Evolutionary conservation across 2,888 invertebrate species (phyloP).

Genomic region (Cremastobaeus sp.): DNA sequence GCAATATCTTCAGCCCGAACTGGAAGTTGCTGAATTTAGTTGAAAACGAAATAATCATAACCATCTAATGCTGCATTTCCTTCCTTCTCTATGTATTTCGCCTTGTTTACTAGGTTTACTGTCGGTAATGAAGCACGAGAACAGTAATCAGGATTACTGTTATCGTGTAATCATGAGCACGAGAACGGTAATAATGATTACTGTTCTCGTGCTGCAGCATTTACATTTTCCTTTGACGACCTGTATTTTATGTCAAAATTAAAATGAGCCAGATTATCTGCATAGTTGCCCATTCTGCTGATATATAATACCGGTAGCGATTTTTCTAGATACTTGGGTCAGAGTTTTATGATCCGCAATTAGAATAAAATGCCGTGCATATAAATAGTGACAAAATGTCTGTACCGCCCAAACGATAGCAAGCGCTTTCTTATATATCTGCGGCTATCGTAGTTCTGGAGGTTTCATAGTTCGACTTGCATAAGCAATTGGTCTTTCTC

Average conservation of each 20-base stretch:
- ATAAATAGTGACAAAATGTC: neutral
- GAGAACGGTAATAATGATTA: too few species aligned
- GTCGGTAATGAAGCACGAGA: constrained; percentile 16
- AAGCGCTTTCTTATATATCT: constrained; percentile 36
- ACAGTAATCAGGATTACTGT: constrained; percentile 32
- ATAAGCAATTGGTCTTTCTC: constrained; percentile 13
- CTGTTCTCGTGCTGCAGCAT: too few species aligned
- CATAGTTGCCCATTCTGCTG: constrained; percentile 36
- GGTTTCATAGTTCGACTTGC: constrained; percentile 17
- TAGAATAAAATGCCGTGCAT: neutral
- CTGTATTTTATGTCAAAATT: constrained; percentile 16
- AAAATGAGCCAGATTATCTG: constrained; percentile 36
- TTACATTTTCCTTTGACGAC: constrained; percentile 17
- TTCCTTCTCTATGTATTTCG: neutral
- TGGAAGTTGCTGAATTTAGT: constrained; percentile 19
- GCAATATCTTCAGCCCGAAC: constrained; percentile 7
- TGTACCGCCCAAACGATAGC: too few species aligned
- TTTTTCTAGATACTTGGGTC: constrained; percentile 31
- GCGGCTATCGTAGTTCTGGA: constrained; percentile 30
- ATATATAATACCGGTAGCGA: constrained; percentile 30
- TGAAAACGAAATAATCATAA: constrained; percentile 1
- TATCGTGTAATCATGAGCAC: too few species aligned
- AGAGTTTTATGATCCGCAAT: constrained; percentile 34
- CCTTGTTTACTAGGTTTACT: neutral
- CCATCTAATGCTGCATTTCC: neutral